Conservation (phyloP, 2,888 invertebrate species). For the Zeuzera pyrina region DNA sequence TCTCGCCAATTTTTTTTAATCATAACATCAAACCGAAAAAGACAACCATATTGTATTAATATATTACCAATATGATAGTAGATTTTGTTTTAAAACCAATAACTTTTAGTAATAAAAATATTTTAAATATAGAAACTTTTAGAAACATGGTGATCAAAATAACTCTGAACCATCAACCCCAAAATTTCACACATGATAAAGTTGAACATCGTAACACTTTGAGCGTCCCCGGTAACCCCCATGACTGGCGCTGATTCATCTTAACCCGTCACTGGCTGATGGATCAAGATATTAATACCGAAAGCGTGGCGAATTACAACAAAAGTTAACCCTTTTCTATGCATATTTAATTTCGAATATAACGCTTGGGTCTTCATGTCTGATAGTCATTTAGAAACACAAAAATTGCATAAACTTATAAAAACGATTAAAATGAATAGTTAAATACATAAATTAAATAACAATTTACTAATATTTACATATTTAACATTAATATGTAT, state of each 20-base stretch:
- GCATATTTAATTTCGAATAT: conserved; percentile 44
- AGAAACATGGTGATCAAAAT: too few relatives aligned
- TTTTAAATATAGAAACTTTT: too few relatives aligned
- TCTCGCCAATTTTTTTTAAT: too few relatives aligned
- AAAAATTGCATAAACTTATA: neutral
- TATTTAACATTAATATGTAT: too few relatives aligned
- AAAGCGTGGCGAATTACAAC: conserved; percentile 68
- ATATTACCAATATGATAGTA: too few relatives aligned
- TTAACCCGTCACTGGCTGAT: conserved; percentile 64
- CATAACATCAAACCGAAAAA: too few relatives aligned
- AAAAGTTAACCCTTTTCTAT: conserved; percentile 34
- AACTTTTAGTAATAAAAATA: too few relatives aligned
- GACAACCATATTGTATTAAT: too few relatives aligned
- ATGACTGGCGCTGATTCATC: conserved; percentile 55
- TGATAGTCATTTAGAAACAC: conserved; percentile 44
- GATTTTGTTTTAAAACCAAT: too few relatives aligned
- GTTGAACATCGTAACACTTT: conserved; percentile 10
- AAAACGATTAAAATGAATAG: conserved; percentile 5
- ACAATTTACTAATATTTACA: too few relatives aligned
- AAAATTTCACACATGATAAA: conserved; percentile 17
- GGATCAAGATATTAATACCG: conserved; percentile 71
- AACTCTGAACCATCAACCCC: conserved; percentile 4
- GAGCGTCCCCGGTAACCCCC: conserved; percentile 34
- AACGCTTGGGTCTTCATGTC: conserved; percentile 38
- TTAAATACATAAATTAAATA: too few relatives aligned